Evolutionary conservation across 2,113 vertebrate genomes (phyloP).

Genomic region (Dendropsophus ebraccatus): DNA sequence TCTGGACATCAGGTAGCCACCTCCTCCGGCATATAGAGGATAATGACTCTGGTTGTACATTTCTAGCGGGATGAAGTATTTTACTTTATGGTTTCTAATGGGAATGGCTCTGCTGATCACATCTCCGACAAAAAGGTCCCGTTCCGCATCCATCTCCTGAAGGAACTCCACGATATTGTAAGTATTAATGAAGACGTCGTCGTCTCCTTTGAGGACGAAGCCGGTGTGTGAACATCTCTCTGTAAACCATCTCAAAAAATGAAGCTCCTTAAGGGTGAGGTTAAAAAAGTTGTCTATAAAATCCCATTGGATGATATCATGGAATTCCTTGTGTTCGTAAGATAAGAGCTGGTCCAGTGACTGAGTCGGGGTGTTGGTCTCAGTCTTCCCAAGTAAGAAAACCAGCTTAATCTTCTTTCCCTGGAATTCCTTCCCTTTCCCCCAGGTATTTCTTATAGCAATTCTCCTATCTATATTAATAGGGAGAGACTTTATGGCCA

Average conservation of each 20-base stretch:
- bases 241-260: constrained; percentile 74
- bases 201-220: constrained; percentile 77
- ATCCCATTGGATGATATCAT: constrained; percentile 80
- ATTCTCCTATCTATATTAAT: constrained; percentile 70
- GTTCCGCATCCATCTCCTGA: constrained; percentile 63
- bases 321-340: constrained; percentile 72
- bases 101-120: constrained; percentile 73
- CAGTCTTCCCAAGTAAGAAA: constrained; percentile 70
- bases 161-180: constrained; percentile 77
- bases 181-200: constrained; percentile 76
- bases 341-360: constrained; percentile 72
- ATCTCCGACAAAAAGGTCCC: constrained; percentile 76
- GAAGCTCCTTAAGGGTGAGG: constrained; percentile 79
- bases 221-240: constrained; percentile 65
- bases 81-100: constrained; percentile 73
- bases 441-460: constrained; percentile 79
- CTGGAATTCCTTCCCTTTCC: constrained; percentile 60
- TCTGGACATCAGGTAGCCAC: constrained; percentile 77
- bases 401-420: constrained; percentile 69
- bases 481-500: constrained; percentile 76
- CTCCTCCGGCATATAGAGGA: constrained; percentile 75
- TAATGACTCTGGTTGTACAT: constrained; percentile 74
- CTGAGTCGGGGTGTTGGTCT: constrained; percentile 56
- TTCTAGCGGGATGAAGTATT: constrained; percentile 75
- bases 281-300: constrained; percentile 80